phyloP scores from a whole-genome alignment of 2,113 vertebrate genomes.

The Leptocoma aspasia region DNA sequence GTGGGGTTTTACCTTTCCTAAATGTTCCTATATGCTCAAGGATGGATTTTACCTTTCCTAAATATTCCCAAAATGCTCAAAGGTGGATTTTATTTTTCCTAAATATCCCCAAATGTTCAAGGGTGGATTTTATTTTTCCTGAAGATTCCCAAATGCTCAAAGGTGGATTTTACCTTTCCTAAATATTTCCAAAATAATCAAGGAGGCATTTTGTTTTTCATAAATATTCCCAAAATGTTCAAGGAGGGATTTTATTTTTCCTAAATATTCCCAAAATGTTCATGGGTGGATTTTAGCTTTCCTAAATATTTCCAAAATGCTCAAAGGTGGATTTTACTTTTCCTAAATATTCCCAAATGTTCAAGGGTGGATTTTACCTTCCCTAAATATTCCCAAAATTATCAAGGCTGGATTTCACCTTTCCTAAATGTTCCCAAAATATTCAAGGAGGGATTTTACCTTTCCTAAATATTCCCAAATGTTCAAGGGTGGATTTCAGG shows the following conservation, averaged over 20 bases:
- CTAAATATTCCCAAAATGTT: background rate
- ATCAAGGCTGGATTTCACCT: background rate
- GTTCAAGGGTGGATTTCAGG: background rate
- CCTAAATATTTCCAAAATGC: background rate
- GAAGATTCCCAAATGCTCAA: background rate
- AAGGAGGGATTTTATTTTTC: background rate
- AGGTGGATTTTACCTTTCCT: background rate
- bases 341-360: background rate
- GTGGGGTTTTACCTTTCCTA: background rate
- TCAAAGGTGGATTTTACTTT: background rate
- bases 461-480: background rate
- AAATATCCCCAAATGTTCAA: background rate
- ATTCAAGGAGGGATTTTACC: background rate
- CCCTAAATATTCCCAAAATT: background rate
- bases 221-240: background rate
- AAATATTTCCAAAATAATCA: background rate
- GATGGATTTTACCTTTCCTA: accelerated
- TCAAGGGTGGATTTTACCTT: background rate
- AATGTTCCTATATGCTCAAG: background rate
- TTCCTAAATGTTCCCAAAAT: background rate
- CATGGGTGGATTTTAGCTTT: background rate
- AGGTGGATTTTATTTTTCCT: background rate
- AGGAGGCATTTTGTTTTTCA: background rate
- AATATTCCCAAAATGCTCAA: too few relatives aligned
- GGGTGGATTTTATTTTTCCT: accelerated